Percentiles rank a stretch among this genome's conserved stretches.
Conservation (phyloP, 2,113 vertebrate species). For the Paramormyrops kingsleyae region DNA sequence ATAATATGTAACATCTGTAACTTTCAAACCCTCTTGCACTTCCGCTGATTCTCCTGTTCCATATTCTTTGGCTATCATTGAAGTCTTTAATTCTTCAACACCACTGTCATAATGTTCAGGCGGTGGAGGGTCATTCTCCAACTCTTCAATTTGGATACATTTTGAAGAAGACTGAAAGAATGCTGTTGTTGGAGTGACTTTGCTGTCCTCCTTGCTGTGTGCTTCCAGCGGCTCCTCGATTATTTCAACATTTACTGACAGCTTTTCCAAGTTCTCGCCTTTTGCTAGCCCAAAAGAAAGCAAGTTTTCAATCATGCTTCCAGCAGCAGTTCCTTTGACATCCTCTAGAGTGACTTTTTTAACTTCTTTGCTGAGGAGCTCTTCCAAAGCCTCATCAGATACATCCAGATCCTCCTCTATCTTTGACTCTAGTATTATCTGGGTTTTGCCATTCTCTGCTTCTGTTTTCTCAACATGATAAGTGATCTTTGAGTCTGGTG, state of each 20-base stretch:
- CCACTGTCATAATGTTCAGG: conserved; percentile 30
- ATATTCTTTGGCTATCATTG: conserved; percentile 2
- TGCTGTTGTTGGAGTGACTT: conserved; percentile 37
- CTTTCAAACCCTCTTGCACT: conserved; percentile 46
- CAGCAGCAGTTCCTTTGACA: conserved; percentile 60
- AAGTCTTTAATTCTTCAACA: conserved; percentile 34
- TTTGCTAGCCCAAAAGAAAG: conserved; percentile 65
- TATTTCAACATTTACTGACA: conserved; percentile 81
- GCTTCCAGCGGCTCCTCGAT: conserved; percentile 73
- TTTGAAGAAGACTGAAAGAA: conserved; percentile 55
- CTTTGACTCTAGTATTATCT: conserved; percentile 76
- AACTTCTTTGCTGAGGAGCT: conserved; percentile 61
- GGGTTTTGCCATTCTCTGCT: conserved; percentile 69
- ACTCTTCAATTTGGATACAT: conserved; percentile 81
- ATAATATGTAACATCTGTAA: conserved; percentile 44
- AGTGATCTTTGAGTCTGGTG: conserved; percentile 68
- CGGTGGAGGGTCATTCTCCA: conserved; percentile 58
- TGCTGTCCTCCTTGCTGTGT: conserved; percentile 49
- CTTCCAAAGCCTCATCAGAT: conserved; percentile 56
- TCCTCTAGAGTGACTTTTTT: conserved; percentile 65
- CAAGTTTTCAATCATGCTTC: conserved; percentile 70
- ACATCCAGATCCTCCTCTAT: conserved; percentile 71
- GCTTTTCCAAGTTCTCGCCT: conserved; percentile 52
- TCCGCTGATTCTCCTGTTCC: conserved; percentile 44
- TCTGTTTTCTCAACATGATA: conserved; percentile 71